Evolutionary conservation across 2,113 vertebrate species (phyloP).

Genomic region (Tautogolabrus adspersus): DNA sequence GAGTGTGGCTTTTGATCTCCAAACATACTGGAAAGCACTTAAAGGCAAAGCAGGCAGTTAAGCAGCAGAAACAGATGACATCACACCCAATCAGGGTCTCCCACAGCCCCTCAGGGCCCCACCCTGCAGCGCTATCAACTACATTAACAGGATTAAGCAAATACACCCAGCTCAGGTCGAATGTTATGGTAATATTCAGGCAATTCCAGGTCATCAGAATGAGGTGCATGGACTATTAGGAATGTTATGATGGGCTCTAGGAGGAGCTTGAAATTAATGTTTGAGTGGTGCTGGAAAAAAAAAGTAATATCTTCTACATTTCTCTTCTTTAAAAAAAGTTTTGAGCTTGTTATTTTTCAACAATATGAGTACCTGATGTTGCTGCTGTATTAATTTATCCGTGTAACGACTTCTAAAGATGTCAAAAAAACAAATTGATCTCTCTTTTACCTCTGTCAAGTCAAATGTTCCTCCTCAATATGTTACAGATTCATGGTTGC

Average conservation of each 20-base stretch:
- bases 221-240: constrained; percentile 27
- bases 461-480: too few species aligned
- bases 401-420: too few species aligned
- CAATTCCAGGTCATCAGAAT: constrained; percentile 62
- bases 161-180: constrained; percentile 52
- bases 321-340: background rate
- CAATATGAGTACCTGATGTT: too few species aligned
- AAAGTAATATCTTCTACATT: background rate
- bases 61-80: constrained; percentile 92
- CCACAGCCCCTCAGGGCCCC: constrained; percentile 86
- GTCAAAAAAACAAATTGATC: too few species aligned
- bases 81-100: constrained; percentile 91
- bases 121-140: constrained; percentile 89
- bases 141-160: constrained; percentile 89
- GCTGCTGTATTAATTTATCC: too few species aligned
- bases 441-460: too few species aligned
- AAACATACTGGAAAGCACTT: constrained; percentile 95
- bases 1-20: constrained; percentile 92
- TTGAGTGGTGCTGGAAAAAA: background rate
- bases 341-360: too few species aligned
- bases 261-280: background rate
- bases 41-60: constrained; percentile 90
- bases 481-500: too few species aligned
- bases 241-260: background rate
- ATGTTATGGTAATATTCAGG: constrained; percentile 41